Evolutionary conservation across 2,113 vertebrate species (phyloP).

Genomic region (Poecile atricapillus): DNA sequence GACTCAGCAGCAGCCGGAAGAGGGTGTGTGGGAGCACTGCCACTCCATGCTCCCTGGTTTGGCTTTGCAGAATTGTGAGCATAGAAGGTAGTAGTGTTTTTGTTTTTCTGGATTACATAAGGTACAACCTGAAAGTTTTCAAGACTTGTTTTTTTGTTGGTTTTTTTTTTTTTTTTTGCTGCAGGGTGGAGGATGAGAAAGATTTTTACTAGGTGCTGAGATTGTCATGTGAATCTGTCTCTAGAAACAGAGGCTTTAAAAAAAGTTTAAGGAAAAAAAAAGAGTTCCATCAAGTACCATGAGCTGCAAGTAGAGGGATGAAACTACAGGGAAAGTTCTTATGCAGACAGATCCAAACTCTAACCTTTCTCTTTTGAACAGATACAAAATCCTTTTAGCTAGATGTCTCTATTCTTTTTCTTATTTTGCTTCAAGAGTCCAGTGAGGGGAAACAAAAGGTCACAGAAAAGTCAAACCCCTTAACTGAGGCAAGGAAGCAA

Average conservation of each 20-base stretch:
- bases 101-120: background rate
- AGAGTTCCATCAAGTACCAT: background rate
- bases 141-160: background rate
- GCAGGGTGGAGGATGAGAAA: background rate
- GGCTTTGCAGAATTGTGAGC: background rate
- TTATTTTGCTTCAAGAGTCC: background rate
- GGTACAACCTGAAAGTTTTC: background rate
- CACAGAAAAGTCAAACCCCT: background rate
- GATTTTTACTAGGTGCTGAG: background rate
- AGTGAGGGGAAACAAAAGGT: background rate
- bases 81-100: background rate
- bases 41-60: background rate
- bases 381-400: background rate
- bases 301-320: background rate
- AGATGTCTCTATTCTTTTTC: background rate
- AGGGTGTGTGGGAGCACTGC: background rate
- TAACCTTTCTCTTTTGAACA: background rate
- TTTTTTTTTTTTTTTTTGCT: background rate
- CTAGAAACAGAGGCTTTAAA: background rate
- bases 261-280: background rate
- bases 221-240: background rate
- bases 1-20: background rate
- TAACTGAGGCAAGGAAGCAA: background rate
- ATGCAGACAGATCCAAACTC: background rate
- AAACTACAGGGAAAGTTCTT: background rate